Evolutionary conservation across 2,113 vertebrate species (phyloP).

Genomic region (Boulengerochromis microlepis): DNA sequence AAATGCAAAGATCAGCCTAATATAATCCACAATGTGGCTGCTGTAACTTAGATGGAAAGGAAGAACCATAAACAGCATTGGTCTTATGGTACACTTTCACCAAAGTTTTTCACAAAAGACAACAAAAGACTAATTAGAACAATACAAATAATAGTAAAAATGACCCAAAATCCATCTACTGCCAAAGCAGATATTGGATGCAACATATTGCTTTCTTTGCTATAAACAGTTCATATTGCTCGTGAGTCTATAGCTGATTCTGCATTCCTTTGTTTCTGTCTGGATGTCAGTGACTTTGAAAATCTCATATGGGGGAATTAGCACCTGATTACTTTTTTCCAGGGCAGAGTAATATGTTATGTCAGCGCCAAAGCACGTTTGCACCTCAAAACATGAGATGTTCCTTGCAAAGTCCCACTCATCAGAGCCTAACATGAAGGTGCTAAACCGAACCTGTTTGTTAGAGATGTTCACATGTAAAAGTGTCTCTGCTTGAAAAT

Average conservation of each 20-base stretch:
- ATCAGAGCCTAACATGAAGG: constrained; percentile 9
- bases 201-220: neutral
- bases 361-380: constrained; percentile 25
- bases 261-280: neutral
- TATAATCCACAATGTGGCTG: neutral
- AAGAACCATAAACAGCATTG: neutral
- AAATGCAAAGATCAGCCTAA: neutral
- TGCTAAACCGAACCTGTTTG: constrained; percentile 1
- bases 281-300: constrained; percentile 7
- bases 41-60: neutral
- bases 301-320: constrained; percentile 40
- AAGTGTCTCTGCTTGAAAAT: neutral
- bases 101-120: neutral
- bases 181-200: constrained; percentile 6
- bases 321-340: neutral
- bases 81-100: neutral
- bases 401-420: neutral
- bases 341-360: constrained; percentile 17
- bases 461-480: neutral
- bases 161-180: neutral
- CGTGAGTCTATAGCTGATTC: neutral
- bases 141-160: neutral
- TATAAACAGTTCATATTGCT: constrained; percentile 42
- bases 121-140: neutral
- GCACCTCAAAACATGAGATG: constrained; percentile 1